phyloP scores from a whole-genome alignment of 2,113 vertebrate genomes.

The Rhagologus leucostigma region DNA sequence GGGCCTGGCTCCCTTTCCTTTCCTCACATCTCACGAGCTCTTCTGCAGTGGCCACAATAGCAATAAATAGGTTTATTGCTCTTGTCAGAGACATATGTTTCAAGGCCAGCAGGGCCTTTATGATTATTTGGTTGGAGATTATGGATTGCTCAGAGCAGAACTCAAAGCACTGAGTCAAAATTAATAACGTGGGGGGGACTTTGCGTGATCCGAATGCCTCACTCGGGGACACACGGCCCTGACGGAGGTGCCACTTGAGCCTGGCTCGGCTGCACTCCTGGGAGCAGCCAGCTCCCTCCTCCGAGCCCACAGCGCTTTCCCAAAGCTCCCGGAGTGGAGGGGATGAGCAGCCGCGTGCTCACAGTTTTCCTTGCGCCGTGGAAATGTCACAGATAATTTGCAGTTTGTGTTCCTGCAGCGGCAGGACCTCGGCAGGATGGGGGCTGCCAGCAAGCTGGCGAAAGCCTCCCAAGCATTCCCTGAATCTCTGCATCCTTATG shows the following conservation, averaged over 20 bases:
- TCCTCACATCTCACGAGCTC: background rate
- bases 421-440: background rate
- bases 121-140: constrained; percentile 59
- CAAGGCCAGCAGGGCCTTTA: constrained; percentile 50
- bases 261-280: background rate
- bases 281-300: background rate
- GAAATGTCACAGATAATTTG: background rate
- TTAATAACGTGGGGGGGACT: background rate
- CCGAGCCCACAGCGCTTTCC: background rate
- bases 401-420: background rate
- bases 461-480: background rate
- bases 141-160: constrained; percentile 46
- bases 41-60: constrained; percentile 19
- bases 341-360: background rate
- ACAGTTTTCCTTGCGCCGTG: background rate
- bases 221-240: background rate
- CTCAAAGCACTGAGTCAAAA: constrained; percentile 39
- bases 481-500: background rate
- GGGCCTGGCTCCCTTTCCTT: background rate
- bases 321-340: background rate
- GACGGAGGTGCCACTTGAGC: background rate
- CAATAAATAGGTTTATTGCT: constrained; percentile 62
- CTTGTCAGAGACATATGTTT: constrained; percentile 59
- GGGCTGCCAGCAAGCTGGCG: background rate
- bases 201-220: background rate